phyloP scores from a whole-genome alignment of 2,113 vertebrate genomes.

The Capricornis sumatraensis region DNA sequence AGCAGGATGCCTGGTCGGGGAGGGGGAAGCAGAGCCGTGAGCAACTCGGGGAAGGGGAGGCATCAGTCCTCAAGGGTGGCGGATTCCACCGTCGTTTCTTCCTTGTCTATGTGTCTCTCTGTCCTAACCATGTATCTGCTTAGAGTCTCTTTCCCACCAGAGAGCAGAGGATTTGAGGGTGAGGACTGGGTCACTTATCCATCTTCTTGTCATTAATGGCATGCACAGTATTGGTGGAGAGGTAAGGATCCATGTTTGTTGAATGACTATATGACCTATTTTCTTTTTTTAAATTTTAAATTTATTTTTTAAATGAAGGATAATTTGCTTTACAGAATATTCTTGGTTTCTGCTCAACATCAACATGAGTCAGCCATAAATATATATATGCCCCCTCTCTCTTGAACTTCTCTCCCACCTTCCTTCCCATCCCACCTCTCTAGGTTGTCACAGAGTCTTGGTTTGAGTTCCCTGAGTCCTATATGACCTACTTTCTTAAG shows the following conservation, averaged over 20 bases:
- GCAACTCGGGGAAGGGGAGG: neutral
- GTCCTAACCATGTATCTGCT: no score
- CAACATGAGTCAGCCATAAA: neutral
- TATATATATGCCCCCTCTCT: neutral
- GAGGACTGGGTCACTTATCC: neutral
- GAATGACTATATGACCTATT: neutral
- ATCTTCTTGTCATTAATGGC: neutral
- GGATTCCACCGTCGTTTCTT: neutral
- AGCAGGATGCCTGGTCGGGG: slow-evolving; percentile 89
- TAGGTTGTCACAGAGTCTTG: neutral
- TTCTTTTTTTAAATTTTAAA: neutral
- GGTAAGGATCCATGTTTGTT: neutral
- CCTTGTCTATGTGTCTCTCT: neutral
- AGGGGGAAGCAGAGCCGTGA: neutral
- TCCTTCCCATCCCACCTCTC: neutral
- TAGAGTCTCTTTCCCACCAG: neutral
- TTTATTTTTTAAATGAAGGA: neutral
- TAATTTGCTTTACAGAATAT: neutral
- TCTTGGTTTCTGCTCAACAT: neutral
- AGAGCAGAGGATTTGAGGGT: neutral
- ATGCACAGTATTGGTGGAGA: neutral
- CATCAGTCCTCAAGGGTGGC: neutral
- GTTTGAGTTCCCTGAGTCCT: neutral
- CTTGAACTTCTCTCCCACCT: neutral
- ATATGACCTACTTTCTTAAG: neutral